Conservation (phyloP, 2,797 vertebrate genomes). For the Anniella stebbinsi region DNA sequence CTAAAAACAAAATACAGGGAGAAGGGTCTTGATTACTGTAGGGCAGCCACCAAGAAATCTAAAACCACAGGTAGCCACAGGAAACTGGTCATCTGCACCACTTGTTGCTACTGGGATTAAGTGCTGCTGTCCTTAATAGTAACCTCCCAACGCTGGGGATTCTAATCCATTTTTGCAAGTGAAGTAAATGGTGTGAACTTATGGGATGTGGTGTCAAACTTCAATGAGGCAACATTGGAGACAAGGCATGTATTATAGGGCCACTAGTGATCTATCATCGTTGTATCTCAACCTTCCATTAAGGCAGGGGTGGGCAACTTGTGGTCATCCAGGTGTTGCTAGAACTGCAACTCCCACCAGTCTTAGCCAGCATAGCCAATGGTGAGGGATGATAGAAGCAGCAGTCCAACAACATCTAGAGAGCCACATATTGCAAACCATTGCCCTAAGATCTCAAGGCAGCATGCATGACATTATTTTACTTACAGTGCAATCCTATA, state of each 20-base stretch:
- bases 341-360: too few relatives aligned
- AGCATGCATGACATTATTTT: too few relatives aligned
- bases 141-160: background rate
- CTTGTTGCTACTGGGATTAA: background rate
- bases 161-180: background rate
- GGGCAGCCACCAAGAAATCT: background rate
- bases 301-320: background rate
- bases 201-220: background rate
- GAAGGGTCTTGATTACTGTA: background rate
- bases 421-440: too few relatives aligned
- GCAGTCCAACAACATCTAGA: too few relatives aligned
- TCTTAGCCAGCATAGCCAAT: too few relatives aligned
- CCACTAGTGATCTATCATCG: too few relatives aligned
- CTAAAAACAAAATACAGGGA: background rate
- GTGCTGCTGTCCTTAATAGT: background rate
- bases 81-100: background rate
- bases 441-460: background rate
- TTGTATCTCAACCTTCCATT: background rate
- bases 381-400: too few relatives aligned
- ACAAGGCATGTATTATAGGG: background rate
- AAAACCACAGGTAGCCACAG: background rate
- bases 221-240: background rate
- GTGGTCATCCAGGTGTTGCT: background rate
- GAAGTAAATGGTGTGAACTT: background rate
- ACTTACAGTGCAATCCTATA: too few relatives aligned